Conservation (phyloP, 92 coral and sea anemone species). For the Palythoa heliodiscus region DNA sequence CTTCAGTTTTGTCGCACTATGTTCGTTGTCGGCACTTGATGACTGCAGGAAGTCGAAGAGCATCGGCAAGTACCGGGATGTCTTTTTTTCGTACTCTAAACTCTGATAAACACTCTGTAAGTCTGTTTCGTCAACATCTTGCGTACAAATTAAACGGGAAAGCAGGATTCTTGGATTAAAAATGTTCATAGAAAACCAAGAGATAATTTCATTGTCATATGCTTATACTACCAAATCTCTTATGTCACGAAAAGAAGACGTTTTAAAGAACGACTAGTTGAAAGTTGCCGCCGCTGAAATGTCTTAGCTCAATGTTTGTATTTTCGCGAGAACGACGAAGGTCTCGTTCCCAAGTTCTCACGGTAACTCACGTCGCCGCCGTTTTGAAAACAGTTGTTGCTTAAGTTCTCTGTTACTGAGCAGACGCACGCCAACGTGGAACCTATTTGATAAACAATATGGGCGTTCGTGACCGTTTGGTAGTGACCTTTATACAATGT, state of each 20-base stretch:
- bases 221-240: constrained; percentile 20
- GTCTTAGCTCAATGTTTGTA: no score
- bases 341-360: no score
- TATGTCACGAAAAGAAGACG: constrained; percentile 2
- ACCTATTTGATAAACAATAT: no score
- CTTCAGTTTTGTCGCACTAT: constrained; percentile 49
- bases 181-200: constrained; percentile 40
- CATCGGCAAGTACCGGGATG: constrained; percentile 37
- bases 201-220: constrained; percentile 36
- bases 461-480: no score
- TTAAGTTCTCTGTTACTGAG: no score
- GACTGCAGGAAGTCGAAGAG: constrained; percentile 42
- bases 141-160: constrained; percentile 50
- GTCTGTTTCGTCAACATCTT: constrained; percentile 36
- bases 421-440: no score
- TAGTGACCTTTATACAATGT: no score
- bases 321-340: no score
- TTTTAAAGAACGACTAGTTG: no score
- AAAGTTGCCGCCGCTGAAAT: no score
- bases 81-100: constrained; percentile 40
- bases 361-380: no score
- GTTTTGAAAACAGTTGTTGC: no score
- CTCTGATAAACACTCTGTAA: constrained; percentile 43
- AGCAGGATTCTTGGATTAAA: constrained; percentile 35
- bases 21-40: constrained; percentile 38